These are phyloP conservation scores for Rattus rattus DNA, from an alignment of 2,113 vertebrate species.

Conservation along the genomic window DNA sequence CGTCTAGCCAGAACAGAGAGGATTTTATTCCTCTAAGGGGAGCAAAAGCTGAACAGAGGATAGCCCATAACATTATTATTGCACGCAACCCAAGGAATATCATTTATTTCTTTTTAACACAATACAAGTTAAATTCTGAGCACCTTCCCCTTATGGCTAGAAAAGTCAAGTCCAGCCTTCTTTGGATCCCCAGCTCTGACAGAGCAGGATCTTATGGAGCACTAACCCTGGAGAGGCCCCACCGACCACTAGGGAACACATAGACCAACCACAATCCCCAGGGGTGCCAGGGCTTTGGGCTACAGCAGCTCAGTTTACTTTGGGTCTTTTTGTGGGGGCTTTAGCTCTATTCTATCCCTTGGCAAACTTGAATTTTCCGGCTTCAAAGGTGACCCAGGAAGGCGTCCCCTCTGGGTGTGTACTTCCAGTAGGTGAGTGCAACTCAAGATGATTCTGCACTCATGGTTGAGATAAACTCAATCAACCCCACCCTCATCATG, in stretches of 20 bases:
- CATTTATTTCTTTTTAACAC: background rate
- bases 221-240: background rate
- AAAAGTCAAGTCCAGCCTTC: background rate
- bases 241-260: too few species aligned
- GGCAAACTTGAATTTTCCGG: background rate
- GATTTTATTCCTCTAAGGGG: background rate
- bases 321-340: background rate
- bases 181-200: too few species aligned
- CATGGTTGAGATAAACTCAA: background rate
- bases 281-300: background rate
- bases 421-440: background rate
- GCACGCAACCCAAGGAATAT: background rate
- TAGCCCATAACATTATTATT: background rate
- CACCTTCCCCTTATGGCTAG: background rate
- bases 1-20: background rate
- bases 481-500: background rate
- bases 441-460: accelerated
- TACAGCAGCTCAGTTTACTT: background rate
- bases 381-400: too few species aligned
- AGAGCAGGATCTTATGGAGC: background rate
- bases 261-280: accelerated
- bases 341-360: background rate
- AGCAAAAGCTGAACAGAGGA: background rate
- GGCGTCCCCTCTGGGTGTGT: background rate
- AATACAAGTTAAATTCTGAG: background rate